Evolutionary conservation across 2,113 vertebrate genomes (phyloP).

Genomic region (Nematolebias whitei): DNA sequence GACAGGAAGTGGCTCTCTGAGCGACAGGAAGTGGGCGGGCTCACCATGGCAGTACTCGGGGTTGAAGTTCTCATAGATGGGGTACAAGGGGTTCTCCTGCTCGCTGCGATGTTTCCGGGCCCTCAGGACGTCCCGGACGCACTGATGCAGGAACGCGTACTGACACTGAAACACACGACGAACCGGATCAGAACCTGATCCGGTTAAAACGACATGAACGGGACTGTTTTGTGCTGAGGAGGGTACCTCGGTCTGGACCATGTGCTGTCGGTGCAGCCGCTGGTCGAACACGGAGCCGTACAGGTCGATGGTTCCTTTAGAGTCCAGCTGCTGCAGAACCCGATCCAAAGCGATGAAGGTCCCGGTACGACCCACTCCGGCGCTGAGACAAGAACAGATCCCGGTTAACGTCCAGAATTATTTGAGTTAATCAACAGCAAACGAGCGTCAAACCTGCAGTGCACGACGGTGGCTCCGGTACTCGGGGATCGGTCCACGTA

Average conservation of each 20-base stretch:
- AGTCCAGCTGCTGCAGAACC: constrained; percentile 91
- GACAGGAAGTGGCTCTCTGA: background rate
- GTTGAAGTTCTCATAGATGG: constrained; percentile 97
- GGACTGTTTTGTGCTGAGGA: background rate
- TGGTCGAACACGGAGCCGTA: constrained; percentile 91
- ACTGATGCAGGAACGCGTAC: constrained; percentile 93
- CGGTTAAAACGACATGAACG: background rate
- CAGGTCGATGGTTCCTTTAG: constrained; percentile 88
- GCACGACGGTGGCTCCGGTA: constrained; percentile 87
- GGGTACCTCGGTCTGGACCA: constrained; percentile 94
- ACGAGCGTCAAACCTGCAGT: constrained; percentile 88
- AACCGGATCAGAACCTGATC: background rate
- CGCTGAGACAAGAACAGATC: constrained; percentile 68
- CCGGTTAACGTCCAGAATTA: background rate
- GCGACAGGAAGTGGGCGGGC: background rate
- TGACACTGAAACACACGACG: constrained; percentile 73
- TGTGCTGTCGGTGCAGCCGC: constrained; percentile 91
- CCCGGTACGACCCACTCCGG: constrained; percentile 94
- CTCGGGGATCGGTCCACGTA: constrained; percentile 88
- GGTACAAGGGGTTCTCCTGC: constrained; percentile 93
- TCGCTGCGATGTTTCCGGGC: constrained; percentile 89
- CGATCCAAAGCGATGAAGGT: constrained; percentile 94
- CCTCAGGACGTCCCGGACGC: constrained; percentile 92
- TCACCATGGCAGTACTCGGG: constrained; percentile 90
- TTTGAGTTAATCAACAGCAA: background rate